phyloP scores from a whole-genome alignment of 2,113 vertebrate species.

The Pangasianodon hypophthalmus region DNA sequence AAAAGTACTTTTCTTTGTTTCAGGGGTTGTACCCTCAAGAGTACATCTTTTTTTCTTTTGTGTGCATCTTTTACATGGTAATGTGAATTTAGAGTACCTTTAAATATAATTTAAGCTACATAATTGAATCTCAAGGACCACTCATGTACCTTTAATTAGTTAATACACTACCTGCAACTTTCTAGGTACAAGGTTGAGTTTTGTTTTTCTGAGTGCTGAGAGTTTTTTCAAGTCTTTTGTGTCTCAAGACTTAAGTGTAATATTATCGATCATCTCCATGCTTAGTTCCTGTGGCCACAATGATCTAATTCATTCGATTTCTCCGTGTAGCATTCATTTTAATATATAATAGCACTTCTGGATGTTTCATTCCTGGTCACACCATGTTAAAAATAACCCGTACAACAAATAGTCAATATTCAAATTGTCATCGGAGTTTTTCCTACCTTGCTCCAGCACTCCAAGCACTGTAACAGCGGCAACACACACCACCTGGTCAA shows the following conservation, averaged over 20 bases:
- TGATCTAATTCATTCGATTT: background rate
- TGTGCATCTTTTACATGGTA: background rate
- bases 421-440: background rate
- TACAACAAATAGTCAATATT: too few relatives aligned
- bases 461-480: conserved; percentile 79
- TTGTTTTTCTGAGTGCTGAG: background rate
- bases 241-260: background rate
- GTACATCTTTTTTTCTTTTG: too few relatives aligned
- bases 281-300: background rate
- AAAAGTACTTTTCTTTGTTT: background rate
- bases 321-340: background rate
- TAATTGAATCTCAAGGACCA: background rate
- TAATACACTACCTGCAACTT: background rate
- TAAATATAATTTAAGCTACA: background rate
- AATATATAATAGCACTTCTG: background rate
- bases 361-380: background rate
- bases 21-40: background rate
- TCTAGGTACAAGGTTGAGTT: background rate
- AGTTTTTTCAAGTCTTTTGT: background rate
- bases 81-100: background rate
- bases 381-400: background rate
- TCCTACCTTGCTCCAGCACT: conserved; percentile 87
- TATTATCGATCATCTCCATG: background rate
- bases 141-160: background rate
- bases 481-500: conserved; percentile 74